These are phyloP conservation scores for Agrotis puta DNA, from an alignment of 2,888 invertebrate species.

Conservation along the genomic window DNA sequence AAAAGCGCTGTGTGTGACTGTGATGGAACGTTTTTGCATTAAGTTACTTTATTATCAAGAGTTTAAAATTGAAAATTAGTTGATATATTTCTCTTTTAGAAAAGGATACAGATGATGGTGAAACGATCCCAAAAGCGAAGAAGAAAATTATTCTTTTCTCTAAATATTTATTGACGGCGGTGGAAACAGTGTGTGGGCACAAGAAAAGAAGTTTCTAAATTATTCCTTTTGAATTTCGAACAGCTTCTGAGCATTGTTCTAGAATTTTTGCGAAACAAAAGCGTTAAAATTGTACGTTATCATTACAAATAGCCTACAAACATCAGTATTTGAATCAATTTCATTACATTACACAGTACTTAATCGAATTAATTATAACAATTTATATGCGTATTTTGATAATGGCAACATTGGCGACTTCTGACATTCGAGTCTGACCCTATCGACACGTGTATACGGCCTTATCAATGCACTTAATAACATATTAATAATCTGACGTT, in stretches of 20 bases:
- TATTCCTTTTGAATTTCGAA: too few relatives aligned
- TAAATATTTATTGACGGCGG: too few relatives aligned
- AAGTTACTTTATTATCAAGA: too few relatives aligned
- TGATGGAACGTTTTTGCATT: neutral
- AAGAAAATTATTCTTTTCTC: too few relatives aligned
- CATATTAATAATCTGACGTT: conserved; percentile 64
- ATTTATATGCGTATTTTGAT: conserved; percentile 48
- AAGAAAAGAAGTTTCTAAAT: too few relatives aligned
- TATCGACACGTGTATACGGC: conserved; percentile 67
- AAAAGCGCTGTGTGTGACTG: neutral
- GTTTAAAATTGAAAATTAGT: neutral
- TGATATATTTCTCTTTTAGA: too few relatives aligned
- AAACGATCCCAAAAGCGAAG: too few relatives aligned
- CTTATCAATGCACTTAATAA: conserved; percentile 68
- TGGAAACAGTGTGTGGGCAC: too few relatives aligned
- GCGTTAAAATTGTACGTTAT: neutral
- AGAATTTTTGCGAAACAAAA: too few relatives aligned
- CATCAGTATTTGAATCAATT: neutral
- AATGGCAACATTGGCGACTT: conserved; percentile 39
- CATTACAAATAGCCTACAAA: neutral
- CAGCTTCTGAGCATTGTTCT: too few relatives aligned
- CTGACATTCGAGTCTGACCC: conserved; percentile 60
- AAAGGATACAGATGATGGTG: too few relatives aligned
- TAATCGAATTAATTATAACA: conserved; percentile 22
- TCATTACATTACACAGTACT: conserved; percentile 4